These are phyloP conservation scores for Dryococelus australis DNA, from an alignment of 2,888 invertebrate species.

Conservation along the genomic window DNA sequence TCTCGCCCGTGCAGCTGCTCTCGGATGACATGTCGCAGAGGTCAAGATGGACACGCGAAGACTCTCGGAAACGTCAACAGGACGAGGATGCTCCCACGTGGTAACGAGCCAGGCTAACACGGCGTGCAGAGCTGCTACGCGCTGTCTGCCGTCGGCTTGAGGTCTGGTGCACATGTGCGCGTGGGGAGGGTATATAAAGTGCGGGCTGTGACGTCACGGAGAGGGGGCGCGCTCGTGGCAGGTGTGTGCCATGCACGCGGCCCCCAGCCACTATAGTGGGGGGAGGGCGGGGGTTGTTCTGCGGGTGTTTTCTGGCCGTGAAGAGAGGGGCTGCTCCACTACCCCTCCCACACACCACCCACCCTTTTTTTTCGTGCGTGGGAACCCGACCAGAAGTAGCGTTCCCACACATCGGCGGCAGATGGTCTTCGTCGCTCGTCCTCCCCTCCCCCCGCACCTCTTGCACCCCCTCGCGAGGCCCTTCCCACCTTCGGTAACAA, in stretches of 20 bases:
- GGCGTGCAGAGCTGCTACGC: too few relatives aligned
- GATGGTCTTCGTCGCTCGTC: constrained; percentile 39
- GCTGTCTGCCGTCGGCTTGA: too few relatives aligned
- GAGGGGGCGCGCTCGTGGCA: constrained; percentile 47
- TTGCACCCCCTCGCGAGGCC: background rate
- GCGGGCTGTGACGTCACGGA: constrained; percentile 13
- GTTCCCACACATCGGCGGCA: constrained; percentile 48
- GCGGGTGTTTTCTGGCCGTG: constrained; percentile 16
- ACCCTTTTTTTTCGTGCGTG: constrained; percentile 39
- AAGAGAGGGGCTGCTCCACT: background rate
- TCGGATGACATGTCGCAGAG: constrained; percentile 31
- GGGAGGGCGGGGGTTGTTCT: constrained; percentile 37
- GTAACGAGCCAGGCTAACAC: background rate
- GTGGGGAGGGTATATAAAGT: background rate
- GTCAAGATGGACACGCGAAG: too few relatives aligned
- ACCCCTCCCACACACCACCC: background rate
- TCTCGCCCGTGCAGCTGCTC: background rate
- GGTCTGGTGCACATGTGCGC: background rate
- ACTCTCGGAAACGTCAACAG: too few relatives aligned
- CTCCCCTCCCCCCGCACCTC: background rate
- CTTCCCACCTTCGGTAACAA: constrained; percentile 13
- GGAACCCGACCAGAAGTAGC: constrained; percentile 42
- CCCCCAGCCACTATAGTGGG: background rate
- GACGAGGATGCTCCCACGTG: background rate
- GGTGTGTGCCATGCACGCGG: constrained; percentile 48